A percentile compares a stretch with the other conserved stretches of the same genome.
Evolutionary conservation across 2,113 vertebrate genomes (phyloP).

Genomic region (Xiphophorus hellerii): DNA sequence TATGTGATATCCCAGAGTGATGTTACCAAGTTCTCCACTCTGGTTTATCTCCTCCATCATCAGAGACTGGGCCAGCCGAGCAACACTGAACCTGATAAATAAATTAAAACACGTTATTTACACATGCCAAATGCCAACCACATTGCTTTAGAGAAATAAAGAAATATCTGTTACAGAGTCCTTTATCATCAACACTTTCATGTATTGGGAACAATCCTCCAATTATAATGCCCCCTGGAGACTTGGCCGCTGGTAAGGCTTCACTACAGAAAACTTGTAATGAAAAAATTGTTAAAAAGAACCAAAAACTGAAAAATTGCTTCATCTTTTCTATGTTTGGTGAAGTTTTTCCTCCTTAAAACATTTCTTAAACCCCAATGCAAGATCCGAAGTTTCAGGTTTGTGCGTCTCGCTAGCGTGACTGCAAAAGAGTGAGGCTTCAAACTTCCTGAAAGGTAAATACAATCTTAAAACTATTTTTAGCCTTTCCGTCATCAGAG

Average conservation of each 20-base stretch:
- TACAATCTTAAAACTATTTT: background rate
- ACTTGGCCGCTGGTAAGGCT: constrained; percentile 2
- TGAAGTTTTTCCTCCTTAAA: background rate
- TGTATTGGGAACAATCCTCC: constrained; percentile 47
- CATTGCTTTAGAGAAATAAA: background rate
- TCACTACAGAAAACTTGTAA: background rate
- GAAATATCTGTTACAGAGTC: constrained; percentile 27
- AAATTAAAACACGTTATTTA: background rate
- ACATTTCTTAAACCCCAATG: background rate
- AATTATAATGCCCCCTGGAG: constrained; percentile 40
- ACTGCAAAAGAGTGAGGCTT: background rate
- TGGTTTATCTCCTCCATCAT: constrained; percentile 58
- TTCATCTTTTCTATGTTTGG: background rate
- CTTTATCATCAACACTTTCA: constrained; percentile 1
- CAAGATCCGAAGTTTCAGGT: background rate
- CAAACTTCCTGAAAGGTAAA: background rate
- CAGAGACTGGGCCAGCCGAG: constrained; percentile 40
- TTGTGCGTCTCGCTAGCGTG: background rate
- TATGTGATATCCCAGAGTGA: constrained; percentile 60
- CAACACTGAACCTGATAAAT: constrained; percentile 22
- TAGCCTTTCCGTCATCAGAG: background rate
- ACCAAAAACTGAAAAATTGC: background rate
- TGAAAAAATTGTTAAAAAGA: constrained; percentile 20
- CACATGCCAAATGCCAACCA: background rate
- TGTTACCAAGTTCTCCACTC: constrained; percentile 43